Evolutionary conservation across 2,113 vertebrate genomes (phyloP).

Genomic region (Pelecanoides urinatrix): DNA sequence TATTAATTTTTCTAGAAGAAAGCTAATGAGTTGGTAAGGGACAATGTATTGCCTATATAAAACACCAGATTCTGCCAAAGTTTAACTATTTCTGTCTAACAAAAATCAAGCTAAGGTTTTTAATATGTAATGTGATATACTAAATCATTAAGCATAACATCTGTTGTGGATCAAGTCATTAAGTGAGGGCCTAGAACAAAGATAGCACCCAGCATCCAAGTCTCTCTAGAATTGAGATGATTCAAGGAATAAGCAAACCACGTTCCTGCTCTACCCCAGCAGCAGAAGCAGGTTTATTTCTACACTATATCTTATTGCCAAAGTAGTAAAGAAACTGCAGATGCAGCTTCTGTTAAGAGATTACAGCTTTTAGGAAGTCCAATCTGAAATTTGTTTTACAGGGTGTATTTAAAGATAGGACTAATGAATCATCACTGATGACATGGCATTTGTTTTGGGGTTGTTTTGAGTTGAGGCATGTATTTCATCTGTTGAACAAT

Average conservation of each 20-base stretch:
- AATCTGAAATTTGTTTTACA: not conserved
- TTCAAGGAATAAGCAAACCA: not conserved
- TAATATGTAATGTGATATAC: not conserved
- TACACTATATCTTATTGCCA: fast-evolving
- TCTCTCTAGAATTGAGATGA: not conserved
- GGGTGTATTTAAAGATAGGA: not conserved
- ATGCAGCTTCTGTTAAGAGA: not conserved
- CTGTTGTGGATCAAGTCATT: not conserved
- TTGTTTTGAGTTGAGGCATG: not conserved
- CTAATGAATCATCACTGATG: not conserved
- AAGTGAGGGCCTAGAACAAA: not conserved
- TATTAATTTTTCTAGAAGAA: not conserved
- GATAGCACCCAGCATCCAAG: not conserved
- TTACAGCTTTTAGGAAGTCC: not conserved
- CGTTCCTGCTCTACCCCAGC: not conserved
- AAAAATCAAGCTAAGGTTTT: not conserved
- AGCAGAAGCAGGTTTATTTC: not conserved
- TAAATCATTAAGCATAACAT: not conserved
- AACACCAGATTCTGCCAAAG: not conserved
- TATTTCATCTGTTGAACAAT: not conserved
- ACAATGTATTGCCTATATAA: not conserved
- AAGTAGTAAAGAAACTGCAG: not conserved
- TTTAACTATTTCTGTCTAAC: not conserved
- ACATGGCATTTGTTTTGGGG: not conserved
- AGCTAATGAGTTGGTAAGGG: not conserved